A percentile compares a stretch with the other conserved stretches of the same genome.
Conservation (phyloP, 2,113 vertebrate species). For the Pantherophis guttatus region DNA sequence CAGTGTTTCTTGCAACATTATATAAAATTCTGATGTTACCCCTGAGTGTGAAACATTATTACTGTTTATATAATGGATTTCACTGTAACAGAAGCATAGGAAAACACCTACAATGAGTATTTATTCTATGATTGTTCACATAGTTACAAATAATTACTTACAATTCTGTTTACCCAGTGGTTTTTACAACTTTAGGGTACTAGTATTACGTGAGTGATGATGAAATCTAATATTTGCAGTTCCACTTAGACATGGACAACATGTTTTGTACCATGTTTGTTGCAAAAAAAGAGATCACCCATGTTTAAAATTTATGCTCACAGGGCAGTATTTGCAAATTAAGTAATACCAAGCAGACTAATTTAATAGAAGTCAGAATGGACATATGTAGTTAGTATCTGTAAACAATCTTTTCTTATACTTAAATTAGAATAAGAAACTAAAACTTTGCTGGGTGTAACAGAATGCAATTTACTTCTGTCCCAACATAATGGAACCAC, state of each 20-base stretch:
- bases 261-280: not conserved
- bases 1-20: not conserved
- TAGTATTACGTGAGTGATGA: not conserved
- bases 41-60: not conserved
- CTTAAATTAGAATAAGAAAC: not conserved
- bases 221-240: conserved; percentile 9
- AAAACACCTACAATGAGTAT: not conserved
- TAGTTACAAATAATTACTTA: not conserved
- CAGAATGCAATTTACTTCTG: not conserved
- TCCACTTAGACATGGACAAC: not conserved
- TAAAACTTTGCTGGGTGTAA: not conserved
- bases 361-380: not conserved
- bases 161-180: not conserved
- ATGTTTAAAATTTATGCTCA: not conserved
- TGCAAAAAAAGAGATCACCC: not conserved
- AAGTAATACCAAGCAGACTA: not conserved
- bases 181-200: rapidly evolving
- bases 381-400: not conserved
- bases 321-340: not conserved
- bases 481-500: not conserved
- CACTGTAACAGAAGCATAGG: not conserved
- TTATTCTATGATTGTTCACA: not conserved
- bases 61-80: not conserved
- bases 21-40: not conserved
- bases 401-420: not conserved